Evolutionary conservation across 2,888 invertebrate genomes (phyloP).

Genomic region (Caenorhabditis becei): DNA sequence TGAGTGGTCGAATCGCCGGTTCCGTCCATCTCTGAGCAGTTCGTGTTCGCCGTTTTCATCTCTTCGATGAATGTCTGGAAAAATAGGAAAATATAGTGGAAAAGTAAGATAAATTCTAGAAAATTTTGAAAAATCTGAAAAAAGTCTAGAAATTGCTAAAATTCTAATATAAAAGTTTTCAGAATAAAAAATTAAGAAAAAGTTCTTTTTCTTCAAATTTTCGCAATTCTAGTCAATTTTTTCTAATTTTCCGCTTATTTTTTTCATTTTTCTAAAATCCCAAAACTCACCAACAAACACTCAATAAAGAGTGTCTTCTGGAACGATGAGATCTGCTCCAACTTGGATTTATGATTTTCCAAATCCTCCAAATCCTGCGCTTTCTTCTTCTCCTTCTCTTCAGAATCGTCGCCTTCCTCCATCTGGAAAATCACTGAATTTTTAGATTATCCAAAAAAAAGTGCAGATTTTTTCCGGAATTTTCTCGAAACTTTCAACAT

Average conservation of each 20-base stretch:
- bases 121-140: constrained; percentile 6
- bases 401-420: constrained; percentile 42
- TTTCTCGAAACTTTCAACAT: too few species aligned
- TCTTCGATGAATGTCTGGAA: constrained; percentile 94
- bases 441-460: too few species aligned
- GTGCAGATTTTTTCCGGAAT: too few species aligned
- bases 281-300: constrained; percentile 73
- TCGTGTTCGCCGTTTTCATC: constrained; percentile 95
- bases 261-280: neutral
- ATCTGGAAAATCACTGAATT: constrained; percentile 43
- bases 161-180: too few species aligned
- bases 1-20: constrained; percentile 85
- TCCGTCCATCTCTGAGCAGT: constrained; percentile 87
- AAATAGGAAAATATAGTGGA: neutral
- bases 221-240: neutral
- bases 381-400: constrained; percentile 31
- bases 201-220: constrained; percentile 1
- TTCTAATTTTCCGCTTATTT: too few species aligned
- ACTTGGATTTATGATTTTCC: constrained; percentile 56
- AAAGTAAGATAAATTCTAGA: neutral
- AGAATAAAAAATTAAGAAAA: neutral
- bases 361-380: constrained; percentile 52
- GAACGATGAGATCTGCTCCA: constrained; percentile 64
- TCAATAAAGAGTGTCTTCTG: constrained; percentile 76
- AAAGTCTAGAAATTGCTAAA: neutral